These are phyloP conservation scores for Pogonocichla stellata DNA, from an alignment of 2,113 vertebrate genomes.

Conservation along the genomic window DNA sequence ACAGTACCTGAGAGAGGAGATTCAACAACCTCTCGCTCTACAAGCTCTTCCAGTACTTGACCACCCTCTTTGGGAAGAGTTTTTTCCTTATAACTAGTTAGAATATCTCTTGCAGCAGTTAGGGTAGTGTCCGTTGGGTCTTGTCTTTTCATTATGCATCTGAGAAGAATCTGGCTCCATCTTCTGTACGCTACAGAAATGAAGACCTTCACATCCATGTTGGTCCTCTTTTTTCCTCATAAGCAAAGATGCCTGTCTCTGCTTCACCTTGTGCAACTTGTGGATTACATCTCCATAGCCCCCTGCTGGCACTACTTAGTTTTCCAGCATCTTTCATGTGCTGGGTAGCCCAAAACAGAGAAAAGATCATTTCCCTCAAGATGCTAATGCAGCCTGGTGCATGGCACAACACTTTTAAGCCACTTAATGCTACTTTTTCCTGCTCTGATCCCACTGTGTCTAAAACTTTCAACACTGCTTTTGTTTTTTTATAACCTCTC, in stretches of 20 bases:
- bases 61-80: background rate
- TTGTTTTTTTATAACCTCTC: background rate
- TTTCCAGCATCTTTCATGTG: background rate
- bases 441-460: background rate
- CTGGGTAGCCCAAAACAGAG: background rate
- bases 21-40: rapidly evolving
- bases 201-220: background rate
- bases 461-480: background rate
- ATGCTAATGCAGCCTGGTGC: background rate
- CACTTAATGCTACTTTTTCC: background rate
- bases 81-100: background rate
- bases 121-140: background rate
- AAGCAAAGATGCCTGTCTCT: background rate
- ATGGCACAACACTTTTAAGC: background rate
- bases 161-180: background rate
- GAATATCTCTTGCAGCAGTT: background rate
- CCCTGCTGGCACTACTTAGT: background rate
- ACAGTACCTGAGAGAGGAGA: background rate
- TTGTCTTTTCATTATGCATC: background rate
- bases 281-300: background rate
- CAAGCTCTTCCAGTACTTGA: background rate
- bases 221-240: background rate
- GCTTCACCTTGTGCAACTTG: background rate
- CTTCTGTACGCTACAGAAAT: background rate
- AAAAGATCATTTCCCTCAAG: background rate